Base-by-base conservation (phyloP, 2,113 vertebrate species). In the Condylura cristata region DNA sequence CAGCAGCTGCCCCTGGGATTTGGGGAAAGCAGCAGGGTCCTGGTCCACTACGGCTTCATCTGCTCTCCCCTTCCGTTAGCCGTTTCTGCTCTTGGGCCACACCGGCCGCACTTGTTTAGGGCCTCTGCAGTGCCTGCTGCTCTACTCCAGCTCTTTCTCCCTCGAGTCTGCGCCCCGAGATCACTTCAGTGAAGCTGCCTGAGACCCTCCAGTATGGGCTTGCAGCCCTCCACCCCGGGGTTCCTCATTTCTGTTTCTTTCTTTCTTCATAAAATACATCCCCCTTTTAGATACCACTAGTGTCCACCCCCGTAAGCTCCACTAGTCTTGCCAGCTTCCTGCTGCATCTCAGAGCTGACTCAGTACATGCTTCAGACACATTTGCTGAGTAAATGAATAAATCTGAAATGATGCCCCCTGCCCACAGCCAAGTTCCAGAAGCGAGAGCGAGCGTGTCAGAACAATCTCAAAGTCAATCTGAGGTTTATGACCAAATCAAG, bases 341-440 rank as follows among this genome's bases (percentile, higher is more conserved):
- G 6, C 12, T 39, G 20, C 12, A 34, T 26, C 51, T 18, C 41
- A 86, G 34, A 32, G 44, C 37, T 60, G 74, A 60, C 44, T 39
- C 1, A 8, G 34, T 4, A 66, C 28, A 26, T 18, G 7, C 26
- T 32, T 14, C 30, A 39, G 39, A 22, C 58, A 5, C 18, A 20
- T 16, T 39, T n/a, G 74, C 28, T 74, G 68, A 48, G 2, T 63
- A 14, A 48, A 51, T 28, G 34, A 20, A 58, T 56, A 56, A 81
- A 4, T 88, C 74, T 37, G 32, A 89, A 95, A 53, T 37, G 46
- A 1, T 11, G 14, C 20, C 0, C 1, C 12, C 22, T 88, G 46
- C 10, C 63, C 85, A 44, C 96, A 98, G 98, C 97, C 2, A 98
- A 98, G 85, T 98, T 98, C 93, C 97, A 28, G 90, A 98, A 98